Percentiles rank a stretch among this genome's conserved stretches.
Conservation (phyloP, 2,888 invertebrate species). For the Spisula subtruncata region DNA sequence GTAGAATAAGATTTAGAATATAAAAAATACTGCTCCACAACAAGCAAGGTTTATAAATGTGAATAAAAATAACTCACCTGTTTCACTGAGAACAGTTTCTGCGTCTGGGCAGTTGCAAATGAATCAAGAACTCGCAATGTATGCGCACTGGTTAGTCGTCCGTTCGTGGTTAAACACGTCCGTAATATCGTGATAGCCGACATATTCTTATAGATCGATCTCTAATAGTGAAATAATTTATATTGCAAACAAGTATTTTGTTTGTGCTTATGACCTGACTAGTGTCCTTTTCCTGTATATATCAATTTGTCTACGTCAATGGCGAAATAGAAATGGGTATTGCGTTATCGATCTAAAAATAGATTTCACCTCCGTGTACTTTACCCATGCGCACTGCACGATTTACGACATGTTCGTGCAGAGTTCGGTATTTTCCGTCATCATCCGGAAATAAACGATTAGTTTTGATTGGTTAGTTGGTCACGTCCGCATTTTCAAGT, state of each 20-base stretch:
- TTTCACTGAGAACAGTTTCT: neutral
- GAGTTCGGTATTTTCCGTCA: neutral
- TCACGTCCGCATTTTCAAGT: neutral
- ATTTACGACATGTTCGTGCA: neutral
- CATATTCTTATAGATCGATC: neutral
- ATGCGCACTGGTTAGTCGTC: neutral
- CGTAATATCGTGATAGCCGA: neutral
- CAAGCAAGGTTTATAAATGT: neutral
- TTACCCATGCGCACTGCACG: neutral
- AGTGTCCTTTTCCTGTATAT: neutral
- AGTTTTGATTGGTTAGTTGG: neutral
- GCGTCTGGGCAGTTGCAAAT: neutral
- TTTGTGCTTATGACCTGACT: neutral
- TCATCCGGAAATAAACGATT: neutral
- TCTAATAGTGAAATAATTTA: neutral
- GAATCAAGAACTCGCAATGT: neutral
- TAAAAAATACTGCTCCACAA: too few relatives aligned
- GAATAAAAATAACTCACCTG: neutral
- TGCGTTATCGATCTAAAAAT: constrained; percentile 10
- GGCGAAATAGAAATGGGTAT: neutral
- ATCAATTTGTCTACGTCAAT: neutral
- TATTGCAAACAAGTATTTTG: too few relatives aligned
- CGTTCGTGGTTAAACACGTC: neutral
- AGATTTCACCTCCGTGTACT: neutral
- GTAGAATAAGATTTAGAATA: too few relatives aligned